Conservation (phyloP, 2,113 vertebrate species). For the Paralichthys olivaceus region DNA sequence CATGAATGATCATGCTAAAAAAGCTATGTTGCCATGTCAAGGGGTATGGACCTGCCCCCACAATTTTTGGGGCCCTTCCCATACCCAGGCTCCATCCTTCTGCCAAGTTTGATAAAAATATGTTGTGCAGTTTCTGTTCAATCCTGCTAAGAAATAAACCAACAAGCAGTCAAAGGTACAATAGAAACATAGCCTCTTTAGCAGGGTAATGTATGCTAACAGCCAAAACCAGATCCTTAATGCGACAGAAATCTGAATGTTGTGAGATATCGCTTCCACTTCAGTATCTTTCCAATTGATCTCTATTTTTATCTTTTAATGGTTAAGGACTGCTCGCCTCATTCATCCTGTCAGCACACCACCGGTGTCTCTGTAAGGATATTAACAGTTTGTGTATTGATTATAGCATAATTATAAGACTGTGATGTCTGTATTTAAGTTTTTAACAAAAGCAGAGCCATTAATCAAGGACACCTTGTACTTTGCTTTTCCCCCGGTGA, state of each 20-base stretch:
- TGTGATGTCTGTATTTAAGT: constrained; percentile 31
- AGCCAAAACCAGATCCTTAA: neutral
- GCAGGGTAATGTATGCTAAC: neutral
- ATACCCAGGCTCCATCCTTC: too few relatives aligned
- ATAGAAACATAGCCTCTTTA: neutral
- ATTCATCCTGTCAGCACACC: neutral
- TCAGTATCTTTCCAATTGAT: neutral
- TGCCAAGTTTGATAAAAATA: too few relatives aligned
- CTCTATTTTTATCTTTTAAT: neutral
- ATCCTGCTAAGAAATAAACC: neutral
- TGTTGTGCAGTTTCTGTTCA: too few relatives aligned
- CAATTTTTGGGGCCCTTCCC: too few relatives aligned
- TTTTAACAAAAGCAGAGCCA: constrained; percentile 42
- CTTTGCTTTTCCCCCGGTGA: constrained; percentile 64
- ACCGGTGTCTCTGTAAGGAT: neutral
- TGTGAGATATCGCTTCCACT: neutral
- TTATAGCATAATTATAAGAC: constrained; percentile 38
- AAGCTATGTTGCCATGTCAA: neutral
- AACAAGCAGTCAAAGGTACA: neutral
- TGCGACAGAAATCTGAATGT: neutral
- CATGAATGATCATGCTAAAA: too few relatives aligned
- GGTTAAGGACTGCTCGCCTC: neutral
- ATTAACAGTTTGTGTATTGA: constrained; percentile 35
- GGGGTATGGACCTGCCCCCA: neutral
- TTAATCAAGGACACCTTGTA: constrained; percentile 69